Evolutionary conservation across 2,797 vertebrate species (phyloP), one percentile per base, ranked within the genome.

Genomic region (Pipistrellus pipistrellus): DNA sequence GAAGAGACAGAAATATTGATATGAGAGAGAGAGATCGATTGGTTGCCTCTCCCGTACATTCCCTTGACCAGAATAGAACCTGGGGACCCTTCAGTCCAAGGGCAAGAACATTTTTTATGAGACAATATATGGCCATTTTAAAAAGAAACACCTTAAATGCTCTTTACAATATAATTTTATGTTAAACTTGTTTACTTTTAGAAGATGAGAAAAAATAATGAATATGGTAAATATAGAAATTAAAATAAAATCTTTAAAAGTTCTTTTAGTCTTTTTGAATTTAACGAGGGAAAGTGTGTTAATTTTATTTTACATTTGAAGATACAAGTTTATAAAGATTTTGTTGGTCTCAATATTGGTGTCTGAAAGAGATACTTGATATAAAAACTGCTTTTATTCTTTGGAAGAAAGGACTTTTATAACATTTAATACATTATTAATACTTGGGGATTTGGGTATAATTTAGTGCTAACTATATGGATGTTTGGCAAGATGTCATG

Each of bases 221-320:
- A 90, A 80, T 30, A 69, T 4, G 46, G 2, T 84, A 62, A 93
- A 62, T 46, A 91, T 57, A 86, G 25, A 82, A 77, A 77, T 48
- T 64, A 35, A 35, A 88, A 71, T 59, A 13, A 15, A 77, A 20
- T 75, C 46, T 86, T 75, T 4, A 23, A 62, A 62, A 57, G 8
- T 71, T 91, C 3, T 1, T 85, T 21, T 25, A 64, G 17, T 81
- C 15, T 66, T 94, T 85, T 86, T 76, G 4, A 84, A 30, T 66
- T 73, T 84, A 68, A 59, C n/a, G 68, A 32, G 83, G 48, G 46
- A 62, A 93, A 75, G 27, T 89, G 66, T 78, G 32, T 78, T 85
- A 35, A 90, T 93, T 93, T 85, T 78, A 38, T 90, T 93, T 86
- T 30, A 44, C 75, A 38, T 96, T 88, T 89, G 30, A 91, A 76